phyloP scores from a whole-genome alignment of 2,113 vertebrate genomes.

The Psophia crepitans region DNA sequence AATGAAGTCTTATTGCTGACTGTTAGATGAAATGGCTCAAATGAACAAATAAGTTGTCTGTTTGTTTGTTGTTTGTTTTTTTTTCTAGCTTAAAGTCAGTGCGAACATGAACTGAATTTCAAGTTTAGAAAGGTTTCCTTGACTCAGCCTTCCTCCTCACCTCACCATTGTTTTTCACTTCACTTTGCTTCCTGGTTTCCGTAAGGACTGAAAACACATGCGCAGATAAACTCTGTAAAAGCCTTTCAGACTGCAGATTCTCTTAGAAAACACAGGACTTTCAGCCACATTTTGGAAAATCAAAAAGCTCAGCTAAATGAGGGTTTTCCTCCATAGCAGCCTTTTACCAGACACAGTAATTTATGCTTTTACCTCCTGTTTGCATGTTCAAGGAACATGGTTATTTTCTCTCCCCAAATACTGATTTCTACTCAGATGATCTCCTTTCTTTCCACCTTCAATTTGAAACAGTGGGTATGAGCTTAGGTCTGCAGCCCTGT shows the following conservation, averaged over 20 bases:
- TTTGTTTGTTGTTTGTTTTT: too few relatives aligned
- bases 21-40: neutral
- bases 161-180: neutral
- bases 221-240: neutral
- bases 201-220: neutral
- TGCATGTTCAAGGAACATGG: neutral
- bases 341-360: neutral
- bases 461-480: neutral
- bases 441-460: neutral
- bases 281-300: neutral
- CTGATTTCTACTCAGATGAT: neutral
- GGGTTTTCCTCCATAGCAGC: neutral
- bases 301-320: neutral
- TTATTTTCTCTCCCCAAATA: neutral
- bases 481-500: neutral
- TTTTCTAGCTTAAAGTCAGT: neutral
- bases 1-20: neutral
- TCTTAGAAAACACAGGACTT: neutral
- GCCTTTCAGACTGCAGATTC: neutral
- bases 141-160: neutral
- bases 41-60: neutral
- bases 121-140: neutral
- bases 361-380: neutral
- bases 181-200: neutral
- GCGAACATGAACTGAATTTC: neutral